phyloP scores from a whole-genome alignment of 2,113 vertebrate genomes.

The Cyprinodon tularosa region DNA sequence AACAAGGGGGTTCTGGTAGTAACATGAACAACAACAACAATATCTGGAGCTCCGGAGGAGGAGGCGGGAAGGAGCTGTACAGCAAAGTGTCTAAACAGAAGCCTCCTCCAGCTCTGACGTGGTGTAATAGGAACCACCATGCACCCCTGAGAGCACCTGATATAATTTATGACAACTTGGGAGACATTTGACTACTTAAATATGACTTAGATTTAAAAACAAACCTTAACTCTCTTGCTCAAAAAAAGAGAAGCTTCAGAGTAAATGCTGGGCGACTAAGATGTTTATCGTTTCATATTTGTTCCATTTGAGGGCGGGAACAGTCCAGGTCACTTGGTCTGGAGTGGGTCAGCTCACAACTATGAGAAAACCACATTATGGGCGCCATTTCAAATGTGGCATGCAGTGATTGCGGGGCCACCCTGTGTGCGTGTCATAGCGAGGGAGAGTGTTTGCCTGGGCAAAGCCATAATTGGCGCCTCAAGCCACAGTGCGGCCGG shows the following conservation, averaged over 20 bases:
- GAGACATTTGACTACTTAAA: constrained; percentile 68
- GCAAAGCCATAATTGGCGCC: constrained; percentile 62
- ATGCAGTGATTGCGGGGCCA: constrained; percentile 29
- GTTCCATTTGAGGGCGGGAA: constrained; percentile 25
- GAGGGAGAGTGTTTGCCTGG: constrained; percentile 60
- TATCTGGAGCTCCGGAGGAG: constrained; percentile 53
- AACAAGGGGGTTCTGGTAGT: constrained; percentile 31
- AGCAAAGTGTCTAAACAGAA: constrained; percentile 83
- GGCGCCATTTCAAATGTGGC: constrained; percentile 23
- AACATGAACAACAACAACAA: constrained; percentile 83
- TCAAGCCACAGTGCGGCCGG: constrained; percentile 61
- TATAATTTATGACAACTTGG: constrained; percentile 82
- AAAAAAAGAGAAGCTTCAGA: background rate
- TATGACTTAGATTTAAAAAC: background rate
- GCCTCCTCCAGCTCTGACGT: constrained; percentile 27
- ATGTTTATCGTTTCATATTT: constrained; percentile 14
- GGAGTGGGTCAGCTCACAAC: constrained; percentile 31
- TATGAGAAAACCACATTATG: constrained; percentile 31
- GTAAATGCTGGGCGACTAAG: background rate
- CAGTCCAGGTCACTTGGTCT: constrained; percentile 13
- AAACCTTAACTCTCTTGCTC: background rate
- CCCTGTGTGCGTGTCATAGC: constrained; percentile 31
- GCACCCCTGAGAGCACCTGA: constrained; percentile 67
- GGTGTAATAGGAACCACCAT: constrained; percentile 54
- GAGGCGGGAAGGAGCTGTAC: constrained; percentile 76